phyloP scores from a whole-genome alignment of 2,888 invertebrate genomes.

The Syritta pipiens region DNA sequence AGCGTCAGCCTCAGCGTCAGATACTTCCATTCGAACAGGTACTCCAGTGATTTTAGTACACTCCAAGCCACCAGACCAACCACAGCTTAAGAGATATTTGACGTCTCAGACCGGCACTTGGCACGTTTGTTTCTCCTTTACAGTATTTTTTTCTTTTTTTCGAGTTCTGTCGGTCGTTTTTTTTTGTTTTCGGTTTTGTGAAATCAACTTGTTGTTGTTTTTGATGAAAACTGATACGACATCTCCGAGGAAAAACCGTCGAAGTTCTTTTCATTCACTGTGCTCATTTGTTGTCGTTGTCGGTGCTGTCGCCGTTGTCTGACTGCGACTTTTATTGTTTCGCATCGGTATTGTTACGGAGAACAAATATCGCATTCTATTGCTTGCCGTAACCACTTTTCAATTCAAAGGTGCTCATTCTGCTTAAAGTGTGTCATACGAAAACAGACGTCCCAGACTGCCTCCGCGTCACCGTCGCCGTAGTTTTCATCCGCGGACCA shows the following conservation, averaged over 20 bases:
- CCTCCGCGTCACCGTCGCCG: no score
- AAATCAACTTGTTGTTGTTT: conserved; percentile 29
- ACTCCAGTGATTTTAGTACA: conserved; percentile 55
- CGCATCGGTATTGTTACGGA: conserved; percentile 40
- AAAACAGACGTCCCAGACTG: conserved; percentile 36
- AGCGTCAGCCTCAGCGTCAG: conserved; percentile 33
- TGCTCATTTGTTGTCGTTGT: conserved; percentile 47
- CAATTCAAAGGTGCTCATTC: conserved; percentile 60
- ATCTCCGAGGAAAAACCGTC: conserved; percentile 14
- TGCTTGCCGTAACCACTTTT: conserved; percentile 38
- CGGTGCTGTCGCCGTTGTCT: conserved; percentile 10
- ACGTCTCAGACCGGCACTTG: conserved; percentile 26
- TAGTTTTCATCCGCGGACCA: no score
- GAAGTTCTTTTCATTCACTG: conserved; percentile 50
- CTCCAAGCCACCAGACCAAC: conserved; percentile 60
- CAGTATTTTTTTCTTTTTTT: conserved; percentile 11
- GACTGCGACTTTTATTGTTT: conserved; percentile 27
- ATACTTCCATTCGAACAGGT: conserved; percentile 62
- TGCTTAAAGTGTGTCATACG: conserved; percentile 54
- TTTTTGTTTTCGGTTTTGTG: conserved; percentile 22
- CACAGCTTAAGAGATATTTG: conserved; percentile 52
- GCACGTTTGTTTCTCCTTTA: background rate
- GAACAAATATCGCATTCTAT: conserved; percentile 46
- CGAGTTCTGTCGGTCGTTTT: conserved; percentile 6
- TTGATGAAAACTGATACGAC: conserved; percentile 40